phyloP scores from a whole-genome alignment of 2,888 invertebrate species.

The Chaitophorus viminalis region DNA sequence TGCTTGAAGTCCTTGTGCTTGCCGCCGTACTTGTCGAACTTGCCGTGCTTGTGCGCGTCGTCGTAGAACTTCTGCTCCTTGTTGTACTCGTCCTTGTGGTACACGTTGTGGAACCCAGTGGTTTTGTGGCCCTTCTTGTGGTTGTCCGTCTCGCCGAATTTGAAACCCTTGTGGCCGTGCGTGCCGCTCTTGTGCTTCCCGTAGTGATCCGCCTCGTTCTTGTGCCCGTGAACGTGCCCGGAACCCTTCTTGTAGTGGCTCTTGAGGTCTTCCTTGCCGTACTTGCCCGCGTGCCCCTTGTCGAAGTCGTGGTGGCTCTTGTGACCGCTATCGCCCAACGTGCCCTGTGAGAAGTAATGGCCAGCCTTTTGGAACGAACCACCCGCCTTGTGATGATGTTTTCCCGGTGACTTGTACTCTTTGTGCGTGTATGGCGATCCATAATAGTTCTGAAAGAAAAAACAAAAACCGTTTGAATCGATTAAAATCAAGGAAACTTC shows the following conservation, averaged over 20 bases:
- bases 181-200: slow-evolving; percentile 76
- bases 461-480: background rate
- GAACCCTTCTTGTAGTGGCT: slow-evolving; percentile 75
- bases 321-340: slow-evolving; percentile 76
- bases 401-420: slow-evolving; percentile 61
- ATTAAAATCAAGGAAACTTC: background rate
- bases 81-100: slow-evolving; percentile 83
- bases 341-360: slow-evolving; percentile 71
- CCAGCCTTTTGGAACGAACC: slow-evolving; percentile 72
- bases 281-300: slow-evolving; percentile 75
- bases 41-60: slow-evolving; percentile 82
- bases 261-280: slow-evolving; percentile 75
- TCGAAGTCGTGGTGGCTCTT: slow-evolving; percentile 74
- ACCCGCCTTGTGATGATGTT: slow-evolving; percentile 65
- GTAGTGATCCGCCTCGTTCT: slow-evolving; percentile 75
- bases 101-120: slow-evolving; percentile 81
- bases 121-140: slow-evolving; percentile 82
- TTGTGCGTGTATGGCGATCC: slow-evolving; percentile 73
- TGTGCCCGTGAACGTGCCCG: slow-evolving; percentile 73
- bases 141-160: slow-evolving; percentile 78
- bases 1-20: slow-evolving; percentile 80
- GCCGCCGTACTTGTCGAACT: slow-evolving; percentile 80
- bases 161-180: slow-evolving; percentile 74
- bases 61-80: slow-evolving; percentile 86
- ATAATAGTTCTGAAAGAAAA: slow-evolving; percentile 68